Evolutionary conservation across 2,113 vertebrate genomes (phyloP).

Genomic region (Elachura formosa): DNA sequence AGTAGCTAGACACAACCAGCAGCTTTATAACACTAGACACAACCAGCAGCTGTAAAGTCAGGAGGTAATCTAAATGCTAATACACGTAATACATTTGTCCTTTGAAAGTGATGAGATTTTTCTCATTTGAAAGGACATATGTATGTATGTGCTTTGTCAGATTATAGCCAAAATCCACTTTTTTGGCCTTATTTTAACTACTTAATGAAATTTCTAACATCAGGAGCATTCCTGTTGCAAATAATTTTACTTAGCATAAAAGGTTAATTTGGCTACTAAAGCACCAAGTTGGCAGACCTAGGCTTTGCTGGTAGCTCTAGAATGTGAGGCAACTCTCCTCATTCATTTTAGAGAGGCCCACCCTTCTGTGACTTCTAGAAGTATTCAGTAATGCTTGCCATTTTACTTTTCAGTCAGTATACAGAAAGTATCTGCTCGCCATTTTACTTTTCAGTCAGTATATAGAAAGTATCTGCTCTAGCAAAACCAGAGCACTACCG

Average conservation of each 20-base stretch:
- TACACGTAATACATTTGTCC: fast-evolving
- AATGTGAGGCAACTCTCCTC: neutral
- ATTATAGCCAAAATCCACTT: neutral
- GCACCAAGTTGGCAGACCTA: neutral
- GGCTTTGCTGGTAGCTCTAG: neutral
- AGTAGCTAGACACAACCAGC: neutral
- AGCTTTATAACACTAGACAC: neutral
- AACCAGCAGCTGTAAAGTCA: neutral
- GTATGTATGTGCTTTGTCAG: neutral
- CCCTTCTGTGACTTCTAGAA: neutral
- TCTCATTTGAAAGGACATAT: neutral
- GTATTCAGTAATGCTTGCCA: neutral
- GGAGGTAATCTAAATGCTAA: neutral
- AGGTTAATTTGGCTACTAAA: neutral
- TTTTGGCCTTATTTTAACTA: neutral
- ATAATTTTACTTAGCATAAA: neutral
- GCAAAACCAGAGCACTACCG: neutral
- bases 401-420: neutral
- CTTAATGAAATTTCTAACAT: neutral
- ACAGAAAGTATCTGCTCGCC: neutral
- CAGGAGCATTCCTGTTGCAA: neutral
- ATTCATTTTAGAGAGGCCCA: neutral
- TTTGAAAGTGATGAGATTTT: neutral
- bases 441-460: neutral
- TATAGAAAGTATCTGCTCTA: neutral